Evolutionary conservation across 2,888 invertebrate genomes (phyloP).

Genomic region (Drosophila algonquin): DNA sequence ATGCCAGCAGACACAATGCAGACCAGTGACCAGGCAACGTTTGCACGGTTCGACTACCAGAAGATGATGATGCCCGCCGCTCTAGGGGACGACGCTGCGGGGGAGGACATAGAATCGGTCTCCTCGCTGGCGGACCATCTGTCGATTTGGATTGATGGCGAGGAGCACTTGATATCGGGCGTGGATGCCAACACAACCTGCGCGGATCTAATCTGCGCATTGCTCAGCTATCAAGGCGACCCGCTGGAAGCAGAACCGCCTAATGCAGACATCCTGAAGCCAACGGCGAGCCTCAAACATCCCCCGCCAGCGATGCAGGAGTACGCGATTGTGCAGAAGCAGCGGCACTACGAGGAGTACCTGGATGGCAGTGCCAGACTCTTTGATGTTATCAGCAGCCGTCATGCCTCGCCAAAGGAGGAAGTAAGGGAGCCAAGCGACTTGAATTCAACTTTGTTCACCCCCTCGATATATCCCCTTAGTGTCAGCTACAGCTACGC

Average conservation of each 20-base stretch:
- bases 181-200: conserved; percentile 91
- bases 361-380: conserved; percentile 77
- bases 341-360: conserved; percentile 76
- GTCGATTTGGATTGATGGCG: conserved; percentile 90
- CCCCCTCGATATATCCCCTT: background rate
- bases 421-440: conserved; percentile 45
- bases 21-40: conserved; percentile 23
- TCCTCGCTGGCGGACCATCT: conserved; percentile 85
- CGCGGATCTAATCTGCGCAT: conserved; percentile 90
- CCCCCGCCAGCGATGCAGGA: conserved; percentile 13
- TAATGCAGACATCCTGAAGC: background rate
- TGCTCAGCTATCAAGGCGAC: conserved; percentile 86
- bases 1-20: conserved; percentile 23
- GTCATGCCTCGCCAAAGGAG: conserved; percentile 54
- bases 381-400: conserved; percentile 69
- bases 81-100: conserved; percentile 7
- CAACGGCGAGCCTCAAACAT: background rate
- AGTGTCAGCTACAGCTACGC: conserved; percentile 81
- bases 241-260: conserved; percentile 2
- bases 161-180: conserved; percentile 92
- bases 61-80: background rate
- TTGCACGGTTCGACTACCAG: background rate
- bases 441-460: conserved; percentile 1
- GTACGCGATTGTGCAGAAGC: conserved; percentile 42
- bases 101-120: conserved; percentile 10